Base-by-base conservation (phyloP, 2,797 vertebrate species). In the Squalus acanthias region DNA sequence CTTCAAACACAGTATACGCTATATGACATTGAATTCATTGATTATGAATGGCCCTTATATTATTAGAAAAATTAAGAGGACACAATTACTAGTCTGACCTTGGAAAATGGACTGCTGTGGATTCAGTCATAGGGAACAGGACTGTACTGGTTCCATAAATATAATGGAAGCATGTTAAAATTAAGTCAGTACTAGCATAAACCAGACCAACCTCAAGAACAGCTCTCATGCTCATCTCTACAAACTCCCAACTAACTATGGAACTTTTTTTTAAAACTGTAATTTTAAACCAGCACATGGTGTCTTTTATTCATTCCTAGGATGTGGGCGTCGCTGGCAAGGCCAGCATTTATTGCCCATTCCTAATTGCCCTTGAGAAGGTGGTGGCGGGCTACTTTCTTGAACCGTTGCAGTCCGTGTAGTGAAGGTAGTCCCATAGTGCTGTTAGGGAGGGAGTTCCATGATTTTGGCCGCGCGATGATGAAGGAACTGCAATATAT, bases 61-160 rank as follows among this genome's bases (percentile, higher is more conserved):
- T 39, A 39, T 39, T 39, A 39, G 39, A 39, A 91, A 63, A 74
- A 91, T 22, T 85, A 46, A 85, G 46, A 50, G 79, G 79, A 20
- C 79, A 92, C 89, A 92, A 95, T 95, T 74, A 76, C 20, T 70
- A 69, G 50, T 13, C 94, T n/a, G 20, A 74, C 50, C 70, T 60
- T 76, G 53, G 29, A 10, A 94, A 29, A 76, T 33, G 22, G 6
- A 53, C 26, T 60, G 7, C 13, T 17, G 2, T 57, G 26, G 50
- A 72, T 74, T 60, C 50, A 60, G 70, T 69, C 70, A 39, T n/a
- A 69, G 70, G 46, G 70, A 74, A 33, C 17, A n/a, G 50, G 69
- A 57, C 70, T 95, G 69, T 33, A 39, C 65, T 46, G 15, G 65
- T 69, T 67, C 91, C 6, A 69, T 22, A 69, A 93, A 46, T 69